Evolutionary conservation across 2,797 vertebrate genomes (phyloP).

Genomic region (Threskiornis aethiopicus): DNA sequence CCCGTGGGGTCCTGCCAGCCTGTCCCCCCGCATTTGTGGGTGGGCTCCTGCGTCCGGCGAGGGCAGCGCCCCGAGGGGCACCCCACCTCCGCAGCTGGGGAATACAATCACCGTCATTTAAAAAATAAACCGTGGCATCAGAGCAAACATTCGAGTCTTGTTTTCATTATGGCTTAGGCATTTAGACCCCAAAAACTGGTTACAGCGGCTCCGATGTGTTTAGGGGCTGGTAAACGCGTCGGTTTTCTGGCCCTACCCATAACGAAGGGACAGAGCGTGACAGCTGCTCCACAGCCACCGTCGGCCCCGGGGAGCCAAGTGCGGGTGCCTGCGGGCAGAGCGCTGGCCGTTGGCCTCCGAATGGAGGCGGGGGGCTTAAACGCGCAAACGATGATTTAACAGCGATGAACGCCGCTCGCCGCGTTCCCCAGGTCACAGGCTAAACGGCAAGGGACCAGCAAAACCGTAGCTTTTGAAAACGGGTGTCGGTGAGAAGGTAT

Average conservation of each 20-base stretch:
- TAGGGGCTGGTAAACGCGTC: fast-evolving
- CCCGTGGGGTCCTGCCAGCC: no score
- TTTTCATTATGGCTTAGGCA: fast-evolving
- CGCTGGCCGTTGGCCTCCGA: fast-evolving
- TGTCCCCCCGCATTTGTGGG: fast-evolving
- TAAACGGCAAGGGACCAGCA: background rate
- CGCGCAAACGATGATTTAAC: fast-evolving
- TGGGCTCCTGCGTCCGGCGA: fast-evolving
- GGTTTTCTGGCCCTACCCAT: fast-evolving
- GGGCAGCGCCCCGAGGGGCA: fast-evolving
- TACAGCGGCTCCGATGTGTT: fast-evolving
- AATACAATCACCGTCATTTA: fast-evolving
- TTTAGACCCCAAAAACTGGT: background rate
- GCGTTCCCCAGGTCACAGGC: fast-evolving
- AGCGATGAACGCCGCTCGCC: fast-evolving
- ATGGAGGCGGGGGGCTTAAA: background rate
- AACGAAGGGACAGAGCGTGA: background rate
- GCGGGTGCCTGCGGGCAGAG: background rate
- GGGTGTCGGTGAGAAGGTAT: background rate
- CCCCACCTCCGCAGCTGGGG: background rate
- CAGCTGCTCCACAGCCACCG: background rate
- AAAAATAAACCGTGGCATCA: background rate
- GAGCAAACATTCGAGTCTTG: background rate
- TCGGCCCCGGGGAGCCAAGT: background rate
- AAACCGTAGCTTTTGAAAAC: fast-evolving